phyloP scores from a whole-genome alignment of 2,113 vertebrate species.

The Anoplopoma fimbria region DNA sequence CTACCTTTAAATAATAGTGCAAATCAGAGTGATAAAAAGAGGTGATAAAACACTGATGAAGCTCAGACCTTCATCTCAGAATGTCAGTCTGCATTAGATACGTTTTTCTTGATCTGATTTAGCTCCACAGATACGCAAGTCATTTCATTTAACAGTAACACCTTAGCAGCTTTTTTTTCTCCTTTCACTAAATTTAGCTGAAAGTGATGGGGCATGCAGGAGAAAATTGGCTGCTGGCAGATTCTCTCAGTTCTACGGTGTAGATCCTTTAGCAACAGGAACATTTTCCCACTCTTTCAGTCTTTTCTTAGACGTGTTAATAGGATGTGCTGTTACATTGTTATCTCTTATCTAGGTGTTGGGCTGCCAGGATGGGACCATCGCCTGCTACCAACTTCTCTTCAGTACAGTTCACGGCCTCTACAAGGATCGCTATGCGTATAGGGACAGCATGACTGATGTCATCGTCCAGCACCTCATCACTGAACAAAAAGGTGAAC shows the following conservation, averaged over 20 bases:
- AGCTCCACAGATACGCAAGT: conserved; percentile 30
- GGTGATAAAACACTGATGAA: conserved; percentile 7
- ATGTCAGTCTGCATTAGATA: conserved; percentile 20
- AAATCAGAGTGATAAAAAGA: conserved; percentile 24
- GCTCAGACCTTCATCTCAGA: conserved; percentile 17
- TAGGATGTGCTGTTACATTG: conserved; percentile 72
- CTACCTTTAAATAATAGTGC: background rate
- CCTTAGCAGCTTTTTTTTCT: conserved; percentile 23
- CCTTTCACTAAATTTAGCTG: conserved; percentile 60
- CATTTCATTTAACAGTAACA: conserved; percentile 55
- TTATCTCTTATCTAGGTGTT: conserved; percentile 87
- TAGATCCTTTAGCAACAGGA: conserved; percentile 67
- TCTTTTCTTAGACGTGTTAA: conserved; percentile 81
- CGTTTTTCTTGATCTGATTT: conserved; percentile 37
- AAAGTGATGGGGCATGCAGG: conserved; percentile 50
- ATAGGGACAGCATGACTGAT: conserved; percentile 97
- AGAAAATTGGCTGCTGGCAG: conserved; percentile 59
- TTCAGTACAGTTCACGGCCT: conserved; percentile 98
- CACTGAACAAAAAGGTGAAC: conserved; percentile 91
- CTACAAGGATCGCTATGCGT: conserved; percentile 96
- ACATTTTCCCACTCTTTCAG: conserved; percentile 73
- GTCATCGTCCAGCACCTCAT: conserved; percentile 98
- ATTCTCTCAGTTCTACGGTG: conserved; percentile 60
- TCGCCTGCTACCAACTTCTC: conserved; percentile 95
- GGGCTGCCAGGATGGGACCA: conserved; percentile 96